A percentile compares a stretch with the other conserved stretches of the same genome.
phyloP scores from a whole-genome alignment of 2,113 vertebrate species.

The Microtus pennsylvanicus region DNA sequence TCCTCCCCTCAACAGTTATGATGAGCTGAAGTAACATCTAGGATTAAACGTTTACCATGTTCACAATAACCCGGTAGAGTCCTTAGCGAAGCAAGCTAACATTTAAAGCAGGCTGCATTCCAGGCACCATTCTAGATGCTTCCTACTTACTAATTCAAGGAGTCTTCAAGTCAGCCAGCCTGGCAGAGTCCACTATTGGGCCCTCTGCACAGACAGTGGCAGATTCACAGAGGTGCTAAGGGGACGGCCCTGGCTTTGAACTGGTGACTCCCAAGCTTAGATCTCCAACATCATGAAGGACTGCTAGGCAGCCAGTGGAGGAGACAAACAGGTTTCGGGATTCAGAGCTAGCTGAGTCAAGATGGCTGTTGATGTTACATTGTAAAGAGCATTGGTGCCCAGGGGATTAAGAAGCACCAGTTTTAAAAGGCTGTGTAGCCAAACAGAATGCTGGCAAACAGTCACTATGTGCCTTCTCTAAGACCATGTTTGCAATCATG shows the following conservation, averaged over 20 bases:
- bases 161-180: neutral
- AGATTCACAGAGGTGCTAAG: neutral
- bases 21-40: neutral
- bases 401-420: neutral
- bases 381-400: constrained; percentile 12
- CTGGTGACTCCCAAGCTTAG: neutral
- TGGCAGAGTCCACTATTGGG: neutral
- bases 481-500: neutral
- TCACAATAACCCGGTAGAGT: neutral
- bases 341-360: neutral
- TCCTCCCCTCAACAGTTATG: neutral
- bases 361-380: neutral
- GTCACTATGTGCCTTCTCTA: neutral
- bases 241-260: constrained; percentile 26
- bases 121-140: neutral
- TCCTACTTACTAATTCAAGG: neutral
- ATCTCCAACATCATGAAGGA: neutral
- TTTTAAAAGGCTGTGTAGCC: neutral
- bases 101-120: neutral
- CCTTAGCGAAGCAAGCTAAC: neutral
- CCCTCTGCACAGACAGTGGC: neutral
- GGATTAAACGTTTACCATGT: neutral
- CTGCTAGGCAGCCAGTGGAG: neutral
- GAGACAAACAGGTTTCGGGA: neutral
- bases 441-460: neutral